Evolutionary conservation across 2,888 invertebrate genomes (phyloP).

Genomic region (Beris chalybata): DNA sequence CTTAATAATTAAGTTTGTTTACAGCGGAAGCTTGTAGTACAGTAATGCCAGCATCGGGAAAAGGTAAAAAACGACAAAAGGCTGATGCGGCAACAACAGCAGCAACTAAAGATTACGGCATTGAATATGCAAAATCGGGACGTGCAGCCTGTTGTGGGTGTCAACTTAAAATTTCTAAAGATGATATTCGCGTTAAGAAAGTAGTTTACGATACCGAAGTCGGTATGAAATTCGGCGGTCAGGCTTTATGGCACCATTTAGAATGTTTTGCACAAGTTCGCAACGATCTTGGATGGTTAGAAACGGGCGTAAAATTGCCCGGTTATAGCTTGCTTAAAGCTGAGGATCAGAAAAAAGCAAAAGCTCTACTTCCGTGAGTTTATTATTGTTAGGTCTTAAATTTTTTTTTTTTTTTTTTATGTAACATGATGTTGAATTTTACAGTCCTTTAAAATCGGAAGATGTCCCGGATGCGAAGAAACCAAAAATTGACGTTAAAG

Average conservation of each 20-base stretch:
- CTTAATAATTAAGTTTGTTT: too few species aligned
- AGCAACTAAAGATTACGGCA: slow-evolving; percentile 67
- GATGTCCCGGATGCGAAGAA: slow-evolving; percentile 69
- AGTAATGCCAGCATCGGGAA: slow-evolving; percentile 44
- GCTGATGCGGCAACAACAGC: slow-evolving; percentile 47
- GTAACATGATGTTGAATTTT: not conserved
- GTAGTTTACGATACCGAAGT: slow-evolving; percentile 82
- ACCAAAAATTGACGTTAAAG: slow-evolving; percentile 66
- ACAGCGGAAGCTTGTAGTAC: slow-evolving; percentile 40
- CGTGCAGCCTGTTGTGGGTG: slow-evolving; percentile 81
- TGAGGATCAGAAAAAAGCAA: slow-evolving; percentile 71
- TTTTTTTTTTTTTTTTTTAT: not conserved
- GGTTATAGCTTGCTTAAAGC: slow-evolving; percentile 71
- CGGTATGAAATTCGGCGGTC: slow-evolving; percentile 79
- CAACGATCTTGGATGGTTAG: slow-evolving; percentile 72
- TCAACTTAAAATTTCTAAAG: slow-evolving; percentile 78
- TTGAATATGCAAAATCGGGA: slow-evolving; percentile 86
- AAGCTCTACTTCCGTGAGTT: slow-evolving; percentile 67
- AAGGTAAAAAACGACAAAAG: slow-evolving; percentile 61
- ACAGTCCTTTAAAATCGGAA: slow-evolving; percentile 53
- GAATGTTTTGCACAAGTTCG: slow-evolving; percentile 82
- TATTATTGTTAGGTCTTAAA: slow-evolving; percentile 39
- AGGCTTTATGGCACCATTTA: slow-evolving; percentile 88
- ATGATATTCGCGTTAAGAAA: slow-evolving; percentile 76
- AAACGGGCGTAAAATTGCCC: slow-evolving; percentile 71